Base-by-base conservation (phyloP, 2,797 vertebrate genomes). In the Chloroceryle inda region DNA sequence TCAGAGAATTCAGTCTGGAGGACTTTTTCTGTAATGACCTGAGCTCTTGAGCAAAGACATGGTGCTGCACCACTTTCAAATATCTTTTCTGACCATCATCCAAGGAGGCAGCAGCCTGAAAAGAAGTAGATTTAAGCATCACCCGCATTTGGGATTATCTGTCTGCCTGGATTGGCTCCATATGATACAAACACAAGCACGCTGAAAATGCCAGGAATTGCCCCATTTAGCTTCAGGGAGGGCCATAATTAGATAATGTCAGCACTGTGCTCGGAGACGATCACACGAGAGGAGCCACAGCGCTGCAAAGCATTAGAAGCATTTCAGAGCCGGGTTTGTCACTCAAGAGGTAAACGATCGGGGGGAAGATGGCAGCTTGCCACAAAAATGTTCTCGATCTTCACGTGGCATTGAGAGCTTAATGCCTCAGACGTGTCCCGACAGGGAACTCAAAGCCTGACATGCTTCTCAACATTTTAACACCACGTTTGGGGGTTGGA, bases 291-390 rank as follows among this genome's bases (percentile, higher is more conserved):
- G 89, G 31, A 88, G 64, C 44, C 88, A 11, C 67, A 61, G 92
- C 45, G 0, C 67, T 8, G 71, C 67, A 18, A 35, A 87, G 71
- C 81, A 44, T 37, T 26, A 40, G 68, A 77, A 73, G 78, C 38
- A 35, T 91, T 92, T 93, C 72, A 37, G 73, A 95, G 86, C 45
- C 0, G 10, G 56, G 72, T 89, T 83, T 96, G 96, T 92, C 94
- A 83, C 92, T 94, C 92, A 50, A 7, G 82, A 90, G 83, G 94
- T 74, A 86, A 96, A 64, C 0, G 71, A 97, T 79, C 86, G 0
- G 0, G 58, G 89, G 66, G n/a, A 88, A 86, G 82, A 61, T 94
- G 97, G 96, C 95, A 96, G 56, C 44, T 47, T 94, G 96, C 95
- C 96, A 97, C 61, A 71, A 62, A 95, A 92, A 88, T 38, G 85